Percentiles rank a stretch among this genome's conserved stretches.
phyloP scores from a whole-genome alignment of 1,140 invertebrate genomes.

The Dreissena rostriformis region DNA sequence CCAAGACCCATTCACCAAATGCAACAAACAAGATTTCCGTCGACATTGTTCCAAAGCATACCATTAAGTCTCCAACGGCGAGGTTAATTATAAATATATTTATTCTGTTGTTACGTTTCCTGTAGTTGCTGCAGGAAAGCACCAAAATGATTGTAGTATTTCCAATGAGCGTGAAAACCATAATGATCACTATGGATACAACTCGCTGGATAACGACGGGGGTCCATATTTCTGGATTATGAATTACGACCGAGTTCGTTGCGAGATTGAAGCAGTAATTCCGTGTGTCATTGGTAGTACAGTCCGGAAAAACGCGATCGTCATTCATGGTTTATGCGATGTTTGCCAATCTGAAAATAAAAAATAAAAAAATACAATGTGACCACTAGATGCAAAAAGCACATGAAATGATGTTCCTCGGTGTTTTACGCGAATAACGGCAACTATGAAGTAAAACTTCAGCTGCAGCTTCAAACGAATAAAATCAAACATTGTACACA shows the following conservation, averaged over 20 bases:
- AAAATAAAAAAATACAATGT: too few relatives aligned
- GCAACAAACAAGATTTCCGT: constrained; percentile 81
- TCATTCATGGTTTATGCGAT: too few relatives aligned
- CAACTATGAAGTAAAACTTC: too few relatives aligned
- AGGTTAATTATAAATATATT: constrained; percentile 83
- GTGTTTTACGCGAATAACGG: too few relatives aligned
- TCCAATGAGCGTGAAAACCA: constrained; percentile 80
- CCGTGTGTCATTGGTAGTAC: background rate
- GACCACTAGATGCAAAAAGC: too few relatives aligned
- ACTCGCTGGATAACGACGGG: constrained; percentile 81
- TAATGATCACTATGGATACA: constrained; percentile 79
- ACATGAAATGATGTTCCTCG: too few relatives aligned
- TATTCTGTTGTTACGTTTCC: constrained; percentile 79
- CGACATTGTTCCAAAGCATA: constrained; percentile 81
- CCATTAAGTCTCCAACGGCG: constrained; percentile 81
- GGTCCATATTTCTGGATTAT: constrained; percentile 76
- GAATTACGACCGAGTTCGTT: background rate
- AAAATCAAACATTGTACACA: too few relatives aligned
- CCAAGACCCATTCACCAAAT: constrained; percentile 81
- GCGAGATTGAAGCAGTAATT: background rate
- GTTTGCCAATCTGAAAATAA: too few relatives aligned
- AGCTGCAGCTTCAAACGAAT: too few relatives aligned
- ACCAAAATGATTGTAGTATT: constrained; percentile 81
- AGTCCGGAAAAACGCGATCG: too few relatives aligned
- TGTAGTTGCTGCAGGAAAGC: constrained; percentile 78